Percentiles rank a stretch among this genome's conserved stretches.
phyloP scores from a whole-genome alignment of 92 coral and sea anemone genomes.

The Parazoanthus darwini region DNA sequence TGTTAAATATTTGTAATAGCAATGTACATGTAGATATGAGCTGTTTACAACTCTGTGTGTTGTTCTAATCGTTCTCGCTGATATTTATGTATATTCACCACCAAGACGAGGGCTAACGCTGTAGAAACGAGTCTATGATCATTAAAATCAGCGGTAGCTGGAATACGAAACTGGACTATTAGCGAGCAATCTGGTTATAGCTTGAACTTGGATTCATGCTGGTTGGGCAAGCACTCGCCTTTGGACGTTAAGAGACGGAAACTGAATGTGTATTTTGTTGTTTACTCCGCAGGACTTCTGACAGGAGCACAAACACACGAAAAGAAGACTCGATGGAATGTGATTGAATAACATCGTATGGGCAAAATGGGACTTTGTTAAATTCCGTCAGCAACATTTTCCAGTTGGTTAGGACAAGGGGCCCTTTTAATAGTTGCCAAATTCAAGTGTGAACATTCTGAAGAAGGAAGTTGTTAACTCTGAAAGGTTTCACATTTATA shows the following conservation, averaged over 20 bases:
- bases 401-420: not conserved
- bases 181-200: too few species aligned
- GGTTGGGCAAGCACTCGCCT: not conserved
- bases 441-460: not conserved
- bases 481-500: not conserved
- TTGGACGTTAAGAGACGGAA: not conserved
- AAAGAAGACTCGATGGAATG: slow-evolving; percentile 11
- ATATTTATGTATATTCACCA: too few species aligned
- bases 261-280: not conserved
- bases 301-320: slow-evolving; percentile 2
- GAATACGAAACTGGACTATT: too few species aligned
- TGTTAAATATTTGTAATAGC: too few species aligned
- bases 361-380: not conserved
- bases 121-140: too few species aligned
- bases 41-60: too few species aligned
- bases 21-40: too few species aligned
- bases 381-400: not conserved
- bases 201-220: not conserved
- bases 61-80: too few species aligned
- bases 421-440: not conserved
- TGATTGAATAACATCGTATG: not conserved
- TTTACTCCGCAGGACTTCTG: not conserved
- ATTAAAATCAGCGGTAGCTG: too few species aligned
- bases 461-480: not conserved
- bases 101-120: too few species aligned